Base-by-base conservation (phyloP, 1,140 invertebrate species). In the Mamestra configurata region DNA sequence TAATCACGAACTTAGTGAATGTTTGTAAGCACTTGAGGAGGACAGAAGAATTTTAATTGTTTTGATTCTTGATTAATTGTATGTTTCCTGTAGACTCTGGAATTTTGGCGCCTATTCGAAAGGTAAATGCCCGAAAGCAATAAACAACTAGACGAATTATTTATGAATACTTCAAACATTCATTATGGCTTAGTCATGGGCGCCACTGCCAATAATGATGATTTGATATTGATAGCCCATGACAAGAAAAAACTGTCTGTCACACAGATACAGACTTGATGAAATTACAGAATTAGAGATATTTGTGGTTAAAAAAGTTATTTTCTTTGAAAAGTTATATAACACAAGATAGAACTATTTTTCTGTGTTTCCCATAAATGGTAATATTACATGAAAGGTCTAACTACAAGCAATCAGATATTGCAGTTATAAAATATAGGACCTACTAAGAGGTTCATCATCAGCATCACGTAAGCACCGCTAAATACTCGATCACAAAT, bases 101-200 rank as follows among this genome's bases (percentile, higher is more conserved):
- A 61, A 55, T 55, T 61, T n/a, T 64, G 31, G 59, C 31, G 31
- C 59, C n/a, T 20, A 64, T 64, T 35, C 18, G 59, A 40, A 64
- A 64, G 59, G 59, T 64, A 64, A 35, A 20, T 22, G 35, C 11
- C 18, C 35, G 31, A 64, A 37, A 40, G 4, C 35, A 1, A 35
- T 61, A 37, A 18, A 61, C 27, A 55, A 24, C 22, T 22, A 61
- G 27, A 8, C n/a, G 2, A 61, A 37, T 61, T 35, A 18, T 61
- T 35, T 35, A 8, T n/a, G n/a, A n/a, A n/a, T 35, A 61, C 11
- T 20, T 24, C 5, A 6, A 27, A 59, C 22, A 59, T 31, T 59
- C 18, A 59, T 61, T 35, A 37, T 15, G 24, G 15, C 27, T 61
- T 61, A 61, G 59, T 40, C 31, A 64, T 37, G 10, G 18, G 24